phyloP scores from a whole-genome alignment of 2,888 invertebrate genomes.

The Strigamia transsilvanica region DNA sequence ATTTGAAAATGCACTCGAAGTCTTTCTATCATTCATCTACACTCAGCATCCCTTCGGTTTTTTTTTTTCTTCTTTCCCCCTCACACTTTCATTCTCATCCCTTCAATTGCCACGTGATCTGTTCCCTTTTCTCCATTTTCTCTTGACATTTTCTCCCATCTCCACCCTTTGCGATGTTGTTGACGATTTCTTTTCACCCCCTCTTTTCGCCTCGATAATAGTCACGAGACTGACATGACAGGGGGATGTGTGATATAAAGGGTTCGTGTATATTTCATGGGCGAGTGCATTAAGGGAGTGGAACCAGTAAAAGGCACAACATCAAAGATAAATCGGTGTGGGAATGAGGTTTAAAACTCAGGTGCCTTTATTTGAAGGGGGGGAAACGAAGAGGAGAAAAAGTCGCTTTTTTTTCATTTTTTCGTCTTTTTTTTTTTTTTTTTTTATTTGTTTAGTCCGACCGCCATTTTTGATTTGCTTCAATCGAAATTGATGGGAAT shows the following conservation, averaged over 20 bases:
- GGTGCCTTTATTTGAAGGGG: not conserved
- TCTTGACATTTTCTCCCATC: slow-evolving; percentile 27
- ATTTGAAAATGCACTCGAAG: slow-evolving; percentile 43
- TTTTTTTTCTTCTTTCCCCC: not conserved
- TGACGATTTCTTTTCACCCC: slow-evolving; percentile 28
- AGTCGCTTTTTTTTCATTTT: not conserved
- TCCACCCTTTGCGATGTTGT: slow-evolving; percentile 32
- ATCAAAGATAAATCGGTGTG: slow-evolving; percentile 45
- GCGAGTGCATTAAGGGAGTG: slow-evolving; percentile 49
- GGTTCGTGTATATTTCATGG: slow-evolving; percentile 49
- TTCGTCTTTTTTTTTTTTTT: too few relatives aligned
- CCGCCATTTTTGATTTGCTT: slow-evolving; percentile 23
- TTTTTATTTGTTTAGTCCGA: not conserved
- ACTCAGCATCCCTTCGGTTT: not conserved
- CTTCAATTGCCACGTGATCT: slow-evolving; percentile 31
- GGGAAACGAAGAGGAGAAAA: not conserved
- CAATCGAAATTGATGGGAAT: not conserved
- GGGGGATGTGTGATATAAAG: slow-evolving; percentile 27
- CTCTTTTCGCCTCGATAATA: not conserved
- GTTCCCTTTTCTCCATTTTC: slow-evolving; percentile 37
- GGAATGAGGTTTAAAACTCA: slow-evolving; percentile 44
- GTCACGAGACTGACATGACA: slow-evolving; percentile 24
- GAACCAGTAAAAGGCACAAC: slow-evolving; percentile 31
- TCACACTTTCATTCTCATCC: slow-evolving; percentile 30
- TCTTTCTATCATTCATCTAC: slow-evolving; percentile 45